Evolutionary conservation across 2,888 invertebrate species (phyloP).

Genomic region (Diaphora mendica): DNA sequence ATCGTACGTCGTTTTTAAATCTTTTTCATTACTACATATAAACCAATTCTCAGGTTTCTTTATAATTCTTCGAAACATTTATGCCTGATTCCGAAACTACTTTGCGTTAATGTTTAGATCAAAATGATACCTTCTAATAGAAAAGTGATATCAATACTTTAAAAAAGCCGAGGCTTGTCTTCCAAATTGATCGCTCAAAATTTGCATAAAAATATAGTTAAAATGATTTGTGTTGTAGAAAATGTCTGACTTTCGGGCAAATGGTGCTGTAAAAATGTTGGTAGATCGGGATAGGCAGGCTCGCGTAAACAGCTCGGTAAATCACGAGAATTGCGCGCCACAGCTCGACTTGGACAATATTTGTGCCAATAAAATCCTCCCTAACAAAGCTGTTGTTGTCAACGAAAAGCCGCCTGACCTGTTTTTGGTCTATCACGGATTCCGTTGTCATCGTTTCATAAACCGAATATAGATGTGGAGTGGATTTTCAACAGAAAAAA

Average conservation of each 20-base stretch:
- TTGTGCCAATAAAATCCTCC: slow-evolving; percentile 84
- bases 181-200: slow-evolving; percentile 49
- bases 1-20: slow-evolving; percentile 39
- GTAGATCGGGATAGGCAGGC: slow-evolving; percentile 73
- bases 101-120: not conserved
- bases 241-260: slow-evolving; percentile 73
- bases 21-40: slow-evolving; percentile 30
- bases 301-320: slow-evolving; percentile 84
- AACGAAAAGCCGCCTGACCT: slow-evolving; percentile 79
- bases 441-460: slow-evolving; percentile 64
- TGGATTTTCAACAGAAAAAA: slow-evolving; percentile 30
- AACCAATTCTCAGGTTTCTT: slow-evolving; percentile 1
- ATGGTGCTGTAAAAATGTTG: slow-evolving; percentile 78
- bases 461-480: slow-evolving; percentile 50
- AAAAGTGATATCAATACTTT: slow-evolving; percentile 32
- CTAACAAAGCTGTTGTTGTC: slow-evolving; percentile 85
- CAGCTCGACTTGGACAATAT: slow-evolving; percentile 82
- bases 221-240: slow-evolving; percentile 75
- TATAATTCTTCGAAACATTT: not conserved
- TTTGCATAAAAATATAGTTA: slow-evolving; percentile 73
- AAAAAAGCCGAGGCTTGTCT: slow-evolving; percentile 43
- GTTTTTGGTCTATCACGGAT: slow-evolving; percentile 76
- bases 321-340: slow-evolving; percentile 79
- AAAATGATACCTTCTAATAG: slow-evolving; percentile 23
- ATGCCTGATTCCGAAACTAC: not conserved